Conservation (phyloP, 2,113 vertebrate genomes). For the Scomber japonicus region DNA sequence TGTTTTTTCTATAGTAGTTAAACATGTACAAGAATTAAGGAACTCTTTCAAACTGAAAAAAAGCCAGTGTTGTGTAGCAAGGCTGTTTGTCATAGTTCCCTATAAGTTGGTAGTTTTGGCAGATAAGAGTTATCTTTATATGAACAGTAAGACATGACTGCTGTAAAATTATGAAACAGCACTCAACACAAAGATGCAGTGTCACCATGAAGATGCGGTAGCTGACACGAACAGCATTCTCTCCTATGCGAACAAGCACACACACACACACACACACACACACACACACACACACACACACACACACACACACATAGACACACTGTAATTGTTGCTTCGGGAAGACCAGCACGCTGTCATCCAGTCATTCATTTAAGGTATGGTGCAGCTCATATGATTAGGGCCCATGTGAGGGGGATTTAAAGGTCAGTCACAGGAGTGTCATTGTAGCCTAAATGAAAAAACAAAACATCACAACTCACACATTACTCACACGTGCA, state of each 20-base stretch:
- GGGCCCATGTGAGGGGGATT: constrained; percentile 79
- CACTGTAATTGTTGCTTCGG: constrained; percentile 1
- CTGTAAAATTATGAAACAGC: constrained; percentile 45
- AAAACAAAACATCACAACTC: constrained; percentile 32
- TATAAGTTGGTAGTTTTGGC: neutral
- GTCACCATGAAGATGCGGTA: constrained; percentile 54
- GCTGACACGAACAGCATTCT: neutral
- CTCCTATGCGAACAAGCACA: neutral
- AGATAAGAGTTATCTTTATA: constrained; percentile 31
- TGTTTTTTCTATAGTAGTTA: neutral
- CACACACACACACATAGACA: neutral
- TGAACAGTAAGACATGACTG: constrained; percentile 28
- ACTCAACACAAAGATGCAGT: constrained; percentile 27
- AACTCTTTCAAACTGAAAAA: neutral
- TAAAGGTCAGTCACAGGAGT: constrained; percentile 73
- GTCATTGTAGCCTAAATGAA: constrained; percentile 63
- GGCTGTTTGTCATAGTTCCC: constrained; percentile 19
- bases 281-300: neutral
- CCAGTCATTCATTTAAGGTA: constrained; percentile 66
- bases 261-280: constrained; percentile 14
- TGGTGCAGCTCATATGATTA: constrained; percentile 74
- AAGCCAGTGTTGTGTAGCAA: neutral
- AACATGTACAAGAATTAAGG: constrained; percentile 1
- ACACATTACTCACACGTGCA: constrained; percentile 11
- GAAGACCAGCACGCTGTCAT: constrained; percentile 42